phyloP scores from a whole-genome alignment of 2,888 invertebrate genomes.

The Slavum lentiscoides region DNA sequence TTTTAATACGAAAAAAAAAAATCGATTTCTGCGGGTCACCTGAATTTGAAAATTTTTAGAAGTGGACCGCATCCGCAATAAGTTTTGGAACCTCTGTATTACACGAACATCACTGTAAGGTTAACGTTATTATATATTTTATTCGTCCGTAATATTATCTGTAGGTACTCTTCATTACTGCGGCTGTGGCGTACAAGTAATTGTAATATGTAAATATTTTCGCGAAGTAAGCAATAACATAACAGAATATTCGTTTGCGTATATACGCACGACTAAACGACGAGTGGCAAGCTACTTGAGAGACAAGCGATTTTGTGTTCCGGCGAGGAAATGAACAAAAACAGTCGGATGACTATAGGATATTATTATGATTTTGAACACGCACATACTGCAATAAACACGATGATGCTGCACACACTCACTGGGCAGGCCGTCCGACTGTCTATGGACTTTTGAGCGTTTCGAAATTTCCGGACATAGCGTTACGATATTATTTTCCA shows the following conservation, averaged over 20 bases:
- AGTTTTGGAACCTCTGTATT: too few relatives aligned
- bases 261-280: background rate
- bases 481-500: constrained; percentile 1
- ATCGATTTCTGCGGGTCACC: too few relatives aligned
- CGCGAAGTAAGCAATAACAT: background rate
- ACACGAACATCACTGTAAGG: too few relatives aligned
- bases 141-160: background rate
- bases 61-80: too few relatives aligned
- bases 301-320: background rate
- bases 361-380: constrained; percentile 7
- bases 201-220: background rate
- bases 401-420: background rate
- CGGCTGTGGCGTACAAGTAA: background rate
- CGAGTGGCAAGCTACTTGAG: background rate
- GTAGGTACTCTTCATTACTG: background rate
- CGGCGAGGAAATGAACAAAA: constrained; percentile 37
- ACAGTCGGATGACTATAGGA: background rate
- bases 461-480: background rate
- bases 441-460: constrained; percentile 11
- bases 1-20: too few relatives aligned
- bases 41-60: too few relatives aligned
- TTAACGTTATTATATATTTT: too few relatives aligned
- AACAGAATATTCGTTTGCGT: background rate
- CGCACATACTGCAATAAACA: background rate
- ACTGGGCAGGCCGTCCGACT: background rate